Conservation (phyloP, 2,888 invertebrate genomes). For the Ichneumon xanthorius region DNA sequence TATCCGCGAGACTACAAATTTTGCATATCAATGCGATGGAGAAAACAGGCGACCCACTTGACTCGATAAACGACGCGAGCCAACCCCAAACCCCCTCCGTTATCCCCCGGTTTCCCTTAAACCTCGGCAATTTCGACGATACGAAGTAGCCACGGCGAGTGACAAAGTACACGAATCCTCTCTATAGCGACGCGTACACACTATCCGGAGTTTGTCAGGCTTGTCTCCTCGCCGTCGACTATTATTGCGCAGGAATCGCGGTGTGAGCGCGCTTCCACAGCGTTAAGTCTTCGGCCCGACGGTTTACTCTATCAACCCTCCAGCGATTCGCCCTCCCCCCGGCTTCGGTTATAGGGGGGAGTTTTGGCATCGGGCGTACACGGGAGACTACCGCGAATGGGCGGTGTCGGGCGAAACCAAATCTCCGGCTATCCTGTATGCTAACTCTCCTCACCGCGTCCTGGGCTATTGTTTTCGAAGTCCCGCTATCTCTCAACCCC, state of each 20-base stretch:
- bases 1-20: slow-evolving; percentile 77
- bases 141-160: slow-evolving; percentile 38
- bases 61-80: slow-evolving; percentile 76
- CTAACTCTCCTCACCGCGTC: neutral
- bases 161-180: slow-evolving; percentile 41
- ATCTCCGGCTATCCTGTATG: slow-evolving; percentile 51
- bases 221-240: slow-evolving; percentile 13
- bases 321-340: slow-evolving; percentile 21
- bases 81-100: neutral
- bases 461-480: slow-evolving; percentile 63
- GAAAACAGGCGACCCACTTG: slow-evolving; percentile 73
- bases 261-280: slow-evolving; percentile 1
- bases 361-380: slow-evolving; percentile 52
- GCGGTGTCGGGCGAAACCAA: slow-evolving; percentile 61
- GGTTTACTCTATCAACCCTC: slow-evolving; percentile 57
- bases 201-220: slow-evolving; percentile 45
- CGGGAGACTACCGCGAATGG: slow-evolving; percentile 63
- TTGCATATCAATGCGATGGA: slow-evolving; percentile 78
- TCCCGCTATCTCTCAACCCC: slow-evolving; percentile 50
- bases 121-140: slow-evolving; percentile 44
- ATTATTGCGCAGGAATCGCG: slow-evolving; percentile 25
- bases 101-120: neutral
- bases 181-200: slow-evolving; percentile 14
- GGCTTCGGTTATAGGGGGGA: slow-evolving; percentile 15
- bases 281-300: slow-evolving; percentile 30